These are phyloP conservation scores for Bellardia bayeri DNA, from an alignment of 2,888 invertebrate genomes.

Conservation along the genomic window DNA sequence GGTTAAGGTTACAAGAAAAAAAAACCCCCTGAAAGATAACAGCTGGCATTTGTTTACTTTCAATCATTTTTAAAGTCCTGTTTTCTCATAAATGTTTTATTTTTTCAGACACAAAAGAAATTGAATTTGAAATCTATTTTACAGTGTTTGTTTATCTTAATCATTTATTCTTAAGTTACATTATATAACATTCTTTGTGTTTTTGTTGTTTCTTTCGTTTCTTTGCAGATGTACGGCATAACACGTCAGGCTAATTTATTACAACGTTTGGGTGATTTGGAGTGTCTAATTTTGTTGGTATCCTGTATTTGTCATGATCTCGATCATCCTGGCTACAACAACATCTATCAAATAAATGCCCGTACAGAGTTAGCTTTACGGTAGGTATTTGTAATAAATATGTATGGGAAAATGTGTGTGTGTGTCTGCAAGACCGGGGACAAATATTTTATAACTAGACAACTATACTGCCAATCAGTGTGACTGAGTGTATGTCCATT, in stretches of 20 bases:
- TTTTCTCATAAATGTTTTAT: conserved; percentile 2
- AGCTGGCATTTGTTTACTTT: neutral
- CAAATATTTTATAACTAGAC: conserved; percentile 5
- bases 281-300: conserved; percentile 90
- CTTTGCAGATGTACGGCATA: conserved; percentile 91
- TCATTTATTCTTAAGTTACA: conserved; percentile 8
- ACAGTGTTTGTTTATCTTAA: neutral
- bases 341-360: conserved; percentile 93
- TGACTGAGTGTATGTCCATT: conserved; percentile 29
- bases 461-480: conserved; percentile 35
- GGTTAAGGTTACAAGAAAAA: neutral
- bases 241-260: conserved; percentile 89
- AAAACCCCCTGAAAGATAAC: neutral
- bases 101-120: neutral
- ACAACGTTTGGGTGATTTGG: conserved; percentile 89
- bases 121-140: conserved; percentile 1
- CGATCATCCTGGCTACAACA: conserved; percentile 91
- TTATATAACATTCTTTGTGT: neutral
- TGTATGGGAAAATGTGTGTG: neutral
- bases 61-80: neutral
- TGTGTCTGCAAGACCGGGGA: neutral
- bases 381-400: conserved; percentile 75
- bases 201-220: conserved; percentile 9
- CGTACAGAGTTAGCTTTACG: conserved; percentile 92
- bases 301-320: conserved; percentile 93